phyloP scores from a whole-genome alignment of 2,113 vertebrate species.

The Oxyruncus cristatus region DNA sequence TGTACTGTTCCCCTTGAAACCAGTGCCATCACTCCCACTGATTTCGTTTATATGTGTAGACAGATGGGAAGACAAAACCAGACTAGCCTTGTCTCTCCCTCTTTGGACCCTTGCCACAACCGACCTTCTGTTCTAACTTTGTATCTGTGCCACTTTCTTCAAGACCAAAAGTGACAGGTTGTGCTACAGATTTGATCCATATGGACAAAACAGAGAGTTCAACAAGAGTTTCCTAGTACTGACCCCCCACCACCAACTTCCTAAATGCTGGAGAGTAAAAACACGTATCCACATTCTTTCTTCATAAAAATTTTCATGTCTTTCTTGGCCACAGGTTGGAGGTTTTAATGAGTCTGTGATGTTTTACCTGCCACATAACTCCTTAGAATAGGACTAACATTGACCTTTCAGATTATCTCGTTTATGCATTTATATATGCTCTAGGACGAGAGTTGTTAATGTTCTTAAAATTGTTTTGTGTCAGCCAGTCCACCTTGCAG shows the following conservation, averaged over 20 bases:
- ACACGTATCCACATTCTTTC: background rate
- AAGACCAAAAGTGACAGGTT: background rate
- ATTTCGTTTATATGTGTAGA: background rate
- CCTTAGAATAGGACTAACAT: background rate
- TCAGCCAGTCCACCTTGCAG: background rate
- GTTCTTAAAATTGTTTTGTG: background rate
- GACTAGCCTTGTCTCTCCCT: background rate
- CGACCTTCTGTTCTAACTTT: background rate
- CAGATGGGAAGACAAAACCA: background rate
- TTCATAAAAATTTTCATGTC: background rate
- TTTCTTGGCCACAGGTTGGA: background rate
- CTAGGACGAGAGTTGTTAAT: background rate
- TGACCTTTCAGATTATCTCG: background rate
- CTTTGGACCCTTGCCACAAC: background rate
- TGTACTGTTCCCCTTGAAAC: background rate
- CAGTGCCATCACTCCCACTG: background rate
- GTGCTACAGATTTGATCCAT: background rate
- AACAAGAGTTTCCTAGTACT: background rate
- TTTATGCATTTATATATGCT: background rate
- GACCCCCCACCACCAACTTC: background rate
- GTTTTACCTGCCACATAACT: background rate
- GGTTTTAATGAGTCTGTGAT: background rate
- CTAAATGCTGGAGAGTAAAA: background rate
- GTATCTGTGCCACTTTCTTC: background rate
- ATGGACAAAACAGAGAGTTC: background rate